Base-by-base conservation (phyloP, 1,140 invertebrate species). In the Cotesia glomerata region DNA sequence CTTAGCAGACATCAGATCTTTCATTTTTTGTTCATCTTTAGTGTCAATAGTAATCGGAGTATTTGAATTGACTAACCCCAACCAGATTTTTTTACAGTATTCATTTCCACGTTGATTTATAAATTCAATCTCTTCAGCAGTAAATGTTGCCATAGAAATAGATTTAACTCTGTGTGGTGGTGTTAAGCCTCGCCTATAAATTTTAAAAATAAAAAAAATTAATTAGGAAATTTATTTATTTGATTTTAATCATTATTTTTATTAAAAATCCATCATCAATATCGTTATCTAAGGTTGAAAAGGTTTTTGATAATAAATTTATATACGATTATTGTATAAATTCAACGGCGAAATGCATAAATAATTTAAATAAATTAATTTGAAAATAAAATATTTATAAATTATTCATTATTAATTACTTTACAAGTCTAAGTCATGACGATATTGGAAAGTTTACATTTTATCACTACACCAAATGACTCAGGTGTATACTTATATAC, bases 131-230 rank as follows among this genome's bases (percentile, higher is more conserved):
- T 99, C 98, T 76, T 99, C 97, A 76, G 93, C 91, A 73, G 94
- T 97, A 86, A 99, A 99, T 79, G 95, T 98, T 54, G 97, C 95
- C 97, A 99, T 98, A 5, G 97, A 98, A 79, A 99, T 99, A 45
- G 97, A 99, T 88, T 99, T 99, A 35, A 99, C 97, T 76, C 98
- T 90, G 87, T 99, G 97, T 73, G 97, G 98, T 59, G 98, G 97
- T 80, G 97, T 99, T 76, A 99, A 88, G 65, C 97, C 98, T 84
- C 97, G 91, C 84, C 97, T 99, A 89, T 0, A 84, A 82, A 74
- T 59, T 64, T 26, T 63, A 14, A 73, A 39, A 54, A 58, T 61
- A 49, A 74, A n/a, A 9, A 39, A 64, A 39, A 67, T 18, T 66
- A 49, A 67, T 71, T 70, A 11, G 32, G n/a, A 16, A 34, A 62